Evolutionary conservation across 1,140 invertebrate genomes (phyloP).

Genomic region (Zaprionus gabonicus): DNA sequence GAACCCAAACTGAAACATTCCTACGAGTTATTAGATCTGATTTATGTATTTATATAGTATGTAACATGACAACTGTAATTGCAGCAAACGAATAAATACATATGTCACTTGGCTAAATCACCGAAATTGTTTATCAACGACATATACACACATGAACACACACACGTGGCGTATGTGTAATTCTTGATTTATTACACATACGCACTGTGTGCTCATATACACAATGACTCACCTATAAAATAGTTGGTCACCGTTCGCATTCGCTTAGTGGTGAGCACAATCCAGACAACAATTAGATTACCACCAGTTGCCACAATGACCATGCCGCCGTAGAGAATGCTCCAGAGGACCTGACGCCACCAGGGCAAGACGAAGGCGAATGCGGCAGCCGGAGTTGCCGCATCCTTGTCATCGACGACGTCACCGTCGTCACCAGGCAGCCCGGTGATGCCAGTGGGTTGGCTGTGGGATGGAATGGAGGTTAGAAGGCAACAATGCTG

Average conservation of each 20-base stretch:
- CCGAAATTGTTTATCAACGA: background rate
- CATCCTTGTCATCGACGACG: slow-evolving; percentile 43
- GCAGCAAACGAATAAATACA: background rate
- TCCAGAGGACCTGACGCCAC: slow-evolving; percentile 95
- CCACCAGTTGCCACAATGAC: slow-evolving; percentile 96
- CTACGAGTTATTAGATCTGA: too few species aligned
- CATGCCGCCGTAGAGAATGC: slow-evolving; percentile 93
- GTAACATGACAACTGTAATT: background rate
- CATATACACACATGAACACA: background rate
- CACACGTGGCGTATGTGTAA: slow-evolving; percentile 39
- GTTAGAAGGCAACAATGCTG: slow-evolving; percentile 41
- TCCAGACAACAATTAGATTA: slow-evolving; percentile 98
- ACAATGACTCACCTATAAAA: slow-evolving; percentile 89
- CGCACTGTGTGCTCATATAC: slow-evolving; percentile 15
- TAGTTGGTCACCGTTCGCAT: slow-evolving; percentile 99
- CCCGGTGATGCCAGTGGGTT: slow-evolving; percentile 47
- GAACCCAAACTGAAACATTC: too few species aligned
- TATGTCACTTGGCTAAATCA: background rate
- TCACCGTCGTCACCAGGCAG: slow-evolving; percentile 26
- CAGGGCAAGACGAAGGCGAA: slow-evolving; percentile 90
- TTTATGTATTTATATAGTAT: too few species aligned
- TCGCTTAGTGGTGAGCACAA: slow-evolving; percentile 94
- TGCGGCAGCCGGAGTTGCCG: slow-evolving; percentile 36
- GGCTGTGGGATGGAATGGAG: slow-evolving; percentile 22
- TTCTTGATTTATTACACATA: slow-evolving; percentile 37